phyloP scores from a whole-genome alignment of 2,113 vertebrate genomes.

The Aptenodytes patagonicus region DNA sequence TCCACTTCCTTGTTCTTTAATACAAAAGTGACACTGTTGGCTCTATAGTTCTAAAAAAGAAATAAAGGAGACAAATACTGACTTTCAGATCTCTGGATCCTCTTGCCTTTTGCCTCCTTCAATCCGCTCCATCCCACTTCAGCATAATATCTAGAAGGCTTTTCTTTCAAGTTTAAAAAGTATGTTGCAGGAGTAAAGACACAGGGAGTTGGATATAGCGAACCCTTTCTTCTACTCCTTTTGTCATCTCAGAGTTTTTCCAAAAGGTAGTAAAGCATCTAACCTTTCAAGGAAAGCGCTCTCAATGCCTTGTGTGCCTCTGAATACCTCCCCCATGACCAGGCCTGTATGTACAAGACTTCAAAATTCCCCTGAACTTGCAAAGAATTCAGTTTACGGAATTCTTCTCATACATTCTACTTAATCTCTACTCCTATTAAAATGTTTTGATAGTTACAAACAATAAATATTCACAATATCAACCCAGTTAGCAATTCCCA shows the following conservation, averaged over 20 bases:
- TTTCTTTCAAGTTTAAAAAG: neutral
- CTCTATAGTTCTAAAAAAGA: neutral
- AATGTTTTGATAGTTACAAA: neutral
- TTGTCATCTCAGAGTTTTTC: neutral
- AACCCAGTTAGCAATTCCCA: neutral
- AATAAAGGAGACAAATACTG: neutral
- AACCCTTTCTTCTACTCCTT: neutral
- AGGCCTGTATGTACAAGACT: neutral
- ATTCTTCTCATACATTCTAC: neutral
- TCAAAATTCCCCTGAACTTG: neutral
- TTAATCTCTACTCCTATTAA: neutral
- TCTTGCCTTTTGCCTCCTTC: neutral
- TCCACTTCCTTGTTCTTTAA: neutral
- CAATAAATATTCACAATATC: neutral
- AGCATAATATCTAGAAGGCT: neutral
- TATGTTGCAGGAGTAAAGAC: slow-evolving; percentile 4
- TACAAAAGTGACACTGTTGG: neutral
- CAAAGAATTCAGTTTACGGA: slow-evolving; percentile 11
- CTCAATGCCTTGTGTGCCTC: neutral
- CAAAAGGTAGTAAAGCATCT: neutral
- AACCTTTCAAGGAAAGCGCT: neutral
- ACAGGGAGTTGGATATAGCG: neutral
- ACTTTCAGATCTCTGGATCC: neutral
- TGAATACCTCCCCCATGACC: neutral
- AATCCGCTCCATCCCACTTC: neutral